Conservation (phyloP, 2,797 vertebrate species). For the Poeciliopsis presidionis region DNA sequence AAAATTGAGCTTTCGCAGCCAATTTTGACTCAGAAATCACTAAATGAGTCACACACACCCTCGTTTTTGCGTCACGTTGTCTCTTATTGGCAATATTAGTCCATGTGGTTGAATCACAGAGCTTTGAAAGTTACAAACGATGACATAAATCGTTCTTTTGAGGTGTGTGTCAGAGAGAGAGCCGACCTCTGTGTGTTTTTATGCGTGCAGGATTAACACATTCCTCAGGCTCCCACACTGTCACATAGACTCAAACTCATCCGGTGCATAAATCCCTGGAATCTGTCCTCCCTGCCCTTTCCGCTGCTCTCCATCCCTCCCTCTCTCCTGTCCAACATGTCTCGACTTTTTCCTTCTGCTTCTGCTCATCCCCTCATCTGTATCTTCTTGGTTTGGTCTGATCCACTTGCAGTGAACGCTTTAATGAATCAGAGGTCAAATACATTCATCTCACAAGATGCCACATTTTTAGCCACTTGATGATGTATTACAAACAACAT, state of each 20-base stretch:
- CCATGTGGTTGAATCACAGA: slow-evolving; percentile 44
- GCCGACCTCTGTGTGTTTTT: slow-evolving; percentile 18
- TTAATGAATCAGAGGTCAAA: background rate
- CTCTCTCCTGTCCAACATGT: slow-evolving; percentile 33
- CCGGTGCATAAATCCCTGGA: slow-evolving; percentile 69
- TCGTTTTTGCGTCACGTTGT: slow-evolving; percentile 38
- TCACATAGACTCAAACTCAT: slow-evolving; percentile 72
- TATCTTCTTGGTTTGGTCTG: slow-evolving; percentile 26
- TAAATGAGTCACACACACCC: slow-evolving; percentile 62
- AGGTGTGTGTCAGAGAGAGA: background rate
- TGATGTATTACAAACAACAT: background rate
- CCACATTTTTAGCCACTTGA: background rate
- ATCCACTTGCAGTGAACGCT: slow-evolving; percentile 14
- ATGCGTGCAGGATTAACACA: slow-evolving; percentile 67
- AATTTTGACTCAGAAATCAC: slow-evolving; percentile 46
- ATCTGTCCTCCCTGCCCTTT: slow-evolving; percentile 55
- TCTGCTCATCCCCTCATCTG: slow-evolving; percentile 18
- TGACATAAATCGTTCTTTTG: slow-evolving; percentile 47
- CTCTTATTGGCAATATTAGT: slow-evolving; percentile 51
- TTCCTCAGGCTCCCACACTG: slow-evolving; percentile 74
- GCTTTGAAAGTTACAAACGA: slow-evolving; percentile 11
- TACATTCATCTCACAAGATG: background rate
- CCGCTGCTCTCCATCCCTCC: slow-evolving; percentile 45
- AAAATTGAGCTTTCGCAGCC: slow-evolving; percentile 36
- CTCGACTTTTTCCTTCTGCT: slow-evolving; percentile 61